These are phyloP conservation scores for Campylorhamphus procurvoides DNA, from an alignment of 2,113 vertebrate species.

Conservation along the genomic window DNA sequence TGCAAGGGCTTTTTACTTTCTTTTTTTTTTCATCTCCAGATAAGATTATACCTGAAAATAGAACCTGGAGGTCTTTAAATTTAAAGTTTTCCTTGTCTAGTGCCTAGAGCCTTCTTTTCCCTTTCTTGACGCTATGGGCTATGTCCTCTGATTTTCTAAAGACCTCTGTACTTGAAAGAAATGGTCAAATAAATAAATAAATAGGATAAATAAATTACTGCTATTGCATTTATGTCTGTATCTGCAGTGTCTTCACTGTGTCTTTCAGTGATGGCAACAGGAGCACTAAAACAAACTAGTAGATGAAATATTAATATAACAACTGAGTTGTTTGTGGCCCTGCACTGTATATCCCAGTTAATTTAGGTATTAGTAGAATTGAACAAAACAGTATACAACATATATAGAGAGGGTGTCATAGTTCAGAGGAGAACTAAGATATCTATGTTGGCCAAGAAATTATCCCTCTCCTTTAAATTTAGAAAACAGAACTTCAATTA, in stretches of 20 bases:
- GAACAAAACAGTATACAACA: not conserved
- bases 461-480: no score
- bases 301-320: not conserved
- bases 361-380: not conserved
- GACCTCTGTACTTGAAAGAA: not conserved
- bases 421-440: no score
- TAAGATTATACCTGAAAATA: not conserved
- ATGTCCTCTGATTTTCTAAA: not conserved
- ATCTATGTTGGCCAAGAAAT: no score
- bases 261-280: not conserved
- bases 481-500: no score
- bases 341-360: not conserved
- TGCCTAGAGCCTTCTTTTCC: not conserved
- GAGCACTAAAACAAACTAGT: not conserved
- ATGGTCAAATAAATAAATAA: not conserved
- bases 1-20: not conserved
- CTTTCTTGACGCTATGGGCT: not conserved
- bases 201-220: not conserved
- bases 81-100: not conserved
- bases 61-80: not conserved
- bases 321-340: not conserved
- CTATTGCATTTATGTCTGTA: not conserved
- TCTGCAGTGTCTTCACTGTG: not conserved
- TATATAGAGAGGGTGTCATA: not conserved
- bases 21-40: not conserved